A percentile compares a stretch with the other conserved stretches of the same genome.
Evolutionary conservation across 2,113 vertebrate species (phyloP).

Genomic region (Cynopterus brachyotis): DNA sequence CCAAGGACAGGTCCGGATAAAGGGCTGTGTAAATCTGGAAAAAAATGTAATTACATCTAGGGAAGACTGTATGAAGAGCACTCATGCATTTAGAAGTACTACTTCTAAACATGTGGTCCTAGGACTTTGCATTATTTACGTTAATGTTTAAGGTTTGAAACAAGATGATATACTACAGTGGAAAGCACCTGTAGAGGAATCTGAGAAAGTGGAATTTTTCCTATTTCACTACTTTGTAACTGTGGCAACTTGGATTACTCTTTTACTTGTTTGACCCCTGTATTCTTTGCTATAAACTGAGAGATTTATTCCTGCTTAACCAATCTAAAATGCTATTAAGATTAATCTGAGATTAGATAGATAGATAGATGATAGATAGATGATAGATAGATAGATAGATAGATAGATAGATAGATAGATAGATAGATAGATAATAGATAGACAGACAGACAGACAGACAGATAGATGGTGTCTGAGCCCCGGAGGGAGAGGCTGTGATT

Average conservation of each 20-base stretch:
- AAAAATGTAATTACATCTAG: not conserved
- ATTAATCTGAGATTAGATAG: not conserved
- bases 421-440: too few relatives aligned
- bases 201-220: not conserved
- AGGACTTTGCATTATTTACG: not conserved
- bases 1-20: not conserved
- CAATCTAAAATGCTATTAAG: not conserved
- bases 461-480: not conserved
- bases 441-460: too few relatives aligned
- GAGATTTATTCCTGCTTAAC: not conserved
- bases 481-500: not conserved
- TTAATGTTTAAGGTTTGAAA: not conserved
- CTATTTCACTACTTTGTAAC: not conserved
- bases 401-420: too few relatives aligned
- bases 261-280: not conserved
- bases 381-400: too few relatives aligned
- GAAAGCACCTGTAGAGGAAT: not conserved
- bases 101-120: not conserved
- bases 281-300: not conserved
- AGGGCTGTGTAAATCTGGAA: not conserved
- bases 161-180: rapidly evolving
- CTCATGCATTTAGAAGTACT: not conserved
- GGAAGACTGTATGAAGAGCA: not conserved
- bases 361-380: too few relatives aligned
- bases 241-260: not conserved